Base-by-base conservation (phyloP, 2,888 invertebrate species). In the Eupithecia subumbrata region DNA sequence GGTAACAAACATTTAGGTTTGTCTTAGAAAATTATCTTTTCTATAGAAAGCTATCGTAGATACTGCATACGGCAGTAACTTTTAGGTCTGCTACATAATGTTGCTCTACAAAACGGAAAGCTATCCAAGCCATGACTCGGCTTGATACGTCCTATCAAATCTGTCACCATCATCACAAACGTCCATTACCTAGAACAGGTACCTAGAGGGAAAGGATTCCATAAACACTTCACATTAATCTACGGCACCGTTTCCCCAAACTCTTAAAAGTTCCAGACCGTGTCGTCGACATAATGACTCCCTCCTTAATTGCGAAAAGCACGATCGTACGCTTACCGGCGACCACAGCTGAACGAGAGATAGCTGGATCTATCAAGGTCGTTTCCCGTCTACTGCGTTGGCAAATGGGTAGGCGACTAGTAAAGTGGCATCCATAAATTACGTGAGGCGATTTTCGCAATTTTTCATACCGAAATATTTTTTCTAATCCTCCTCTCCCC, bases 301-400 rank as follows among this genome's bases (percentile, higher is more conserved):
- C 72, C 48, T 68, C 70, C 76, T 76, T 81, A 79, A 81, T 81
- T 81, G 78, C 74, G 76, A 78, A 78, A 78, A 73, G 75, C 76
- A 79, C 79, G 81, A 79, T 78, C 73, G 75, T 73, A 68, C 75
- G 71, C 73, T 75, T 73, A 73, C 71, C 75, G 37, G 72, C 45
- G 73, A 66, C 5, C 71, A 73, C 73, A 77, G 73, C 68, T 70
- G 3, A 30, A 12, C 0, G 18, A 7, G 1, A 16, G 37, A 60
- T 37, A 74, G 74, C 72, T 72, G 3, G 5, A 34, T 37, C 40
- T 72, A 0, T 64, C 34, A 2, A 34, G 34, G 3, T 30, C 9
- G n/a, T 22, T 48, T 18, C 45, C 16, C 18, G 18, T 48, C 45
- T 18, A 4, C 45, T 5, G 18, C 45, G 18, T 18, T 48, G 7